Percentiles rank a stretch among this genome's conserved stretches.
Conservation (phyloP, 2,888 invertebrate species). For the Volucella bombylans region DNA sequence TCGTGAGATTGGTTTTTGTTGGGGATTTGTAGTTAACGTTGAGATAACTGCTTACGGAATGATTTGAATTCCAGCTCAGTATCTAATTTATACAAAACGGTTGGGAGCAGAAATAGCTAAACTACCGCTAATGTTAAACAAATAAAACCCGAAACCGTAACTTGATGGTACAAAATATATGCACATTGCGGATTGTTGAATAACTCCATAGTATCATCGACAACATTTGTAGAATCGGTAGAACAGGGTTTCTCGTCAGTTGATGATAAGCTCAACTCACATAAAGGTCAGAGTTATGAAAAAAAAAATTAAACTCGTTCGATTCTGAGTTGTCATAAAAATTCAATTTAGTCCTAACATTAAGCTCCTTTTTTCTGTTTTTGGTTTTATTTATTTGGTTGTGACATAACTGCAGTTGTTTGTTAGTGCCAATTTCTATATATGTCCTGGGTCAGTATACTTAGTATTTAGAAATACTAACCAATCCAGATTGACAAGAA, state of each 20-base stretch:
- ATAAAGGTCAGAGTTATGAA: conserved; percentile 12
- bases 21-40: conserved; percentile 40
- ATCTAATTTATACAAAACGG: conserved; percentile 41
- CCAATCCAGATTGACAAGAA: too few relatives aligned
- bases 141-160: conserved; percentile 33
- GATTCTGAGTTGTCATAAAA: conserved; percentile 3
- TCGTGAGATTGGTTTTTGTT: conserved; percentile 75
- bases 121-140: not conserved
- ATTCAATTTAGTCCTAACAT: not conserved
- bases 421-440: not conserved
- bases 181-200: conserved; percentile 1
- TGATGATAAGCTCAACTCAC: not conserved
- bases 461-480: not conserved
- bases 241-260: not conserved
- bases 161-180: conserved; percentile 27
- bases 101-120: not conserved
- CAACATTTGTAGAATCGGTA: not conserved
- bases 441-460: not conserved
- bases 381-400: not conserved
- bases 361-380: not conserved
- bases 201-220: not conserved
- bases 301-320: not conserved
- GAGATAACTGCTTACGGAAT: conserved; percentile 40
- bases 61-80: conserved; percentile 5
- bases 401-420: not conserved